phyloP scores from a whole-genome alignment of 2,888 invertebrate species.

The Petrolisthes cinctipes region DNA sequence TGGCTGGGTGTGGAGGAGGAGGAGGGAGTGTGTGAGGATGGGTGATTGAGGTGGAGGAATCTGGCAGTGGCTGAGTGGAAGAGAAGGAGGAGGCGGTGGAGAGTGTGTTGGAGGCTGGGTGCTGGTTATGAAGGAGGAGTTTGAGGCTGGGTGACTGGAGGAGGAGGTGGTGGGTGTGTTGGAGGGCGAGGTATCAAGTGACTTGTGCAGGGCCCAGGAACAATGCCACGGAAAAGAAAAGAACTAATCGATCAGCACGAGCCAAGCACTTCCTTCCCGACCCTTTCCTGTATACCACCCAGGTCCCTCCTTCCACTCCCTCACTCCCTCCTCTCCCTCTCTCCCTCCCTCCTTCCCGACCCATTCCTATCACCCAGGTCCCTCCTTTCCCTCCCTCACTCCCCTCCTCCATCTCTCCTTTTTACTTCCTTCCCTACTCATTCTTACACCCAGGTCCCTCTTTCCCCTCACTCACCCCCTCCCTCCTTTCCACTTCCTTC shows the following conservation, averaged over 20 bases:
- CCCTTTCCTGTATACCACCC: background rate
- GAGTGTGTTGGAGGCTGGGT: background rate
- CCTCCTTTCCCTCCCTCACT: background rate
- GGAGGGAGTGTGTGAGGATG: background rate
- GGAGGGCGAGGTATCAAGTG: slow-evolving; percentile 3
- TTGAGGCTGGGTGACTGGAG: background rate
- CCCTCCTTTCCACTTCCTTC: background rate
- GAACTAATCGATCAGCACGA: slow-evolving; percentile 14
- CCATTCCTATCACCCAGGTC: background rate
- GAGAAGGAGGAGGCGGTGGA: background rate
- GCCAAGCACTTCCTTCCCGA: slow-evolving; percentile 1
- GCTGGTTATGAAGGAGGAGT: background rate
- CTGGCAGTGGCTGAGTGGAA: background rate
- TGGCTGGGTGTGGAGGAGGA: background rate
- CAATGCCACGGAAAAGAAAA: slow-evolving; percentile 14
- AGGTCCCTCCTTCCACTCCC: background rate
- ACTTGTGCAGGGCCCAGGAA: background rate
- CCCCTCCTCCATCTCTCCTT: background rate
- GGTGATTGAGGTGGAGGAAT: background rate
- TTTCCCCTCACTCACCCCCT: background rate
- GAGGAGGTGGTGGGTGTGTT: background rate
- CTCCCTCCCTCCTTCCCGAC: background rate
- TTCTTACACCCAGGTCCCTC: background rate
- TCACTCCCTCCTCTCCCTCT: background rate
- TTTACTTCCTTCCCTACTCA: background rate